Evolutionary conservation across 2,113 vertebrate genomes (phyloP), one percentile per base, ranked within the genome.

Genomic region (Indicator maculatus): DNA sequence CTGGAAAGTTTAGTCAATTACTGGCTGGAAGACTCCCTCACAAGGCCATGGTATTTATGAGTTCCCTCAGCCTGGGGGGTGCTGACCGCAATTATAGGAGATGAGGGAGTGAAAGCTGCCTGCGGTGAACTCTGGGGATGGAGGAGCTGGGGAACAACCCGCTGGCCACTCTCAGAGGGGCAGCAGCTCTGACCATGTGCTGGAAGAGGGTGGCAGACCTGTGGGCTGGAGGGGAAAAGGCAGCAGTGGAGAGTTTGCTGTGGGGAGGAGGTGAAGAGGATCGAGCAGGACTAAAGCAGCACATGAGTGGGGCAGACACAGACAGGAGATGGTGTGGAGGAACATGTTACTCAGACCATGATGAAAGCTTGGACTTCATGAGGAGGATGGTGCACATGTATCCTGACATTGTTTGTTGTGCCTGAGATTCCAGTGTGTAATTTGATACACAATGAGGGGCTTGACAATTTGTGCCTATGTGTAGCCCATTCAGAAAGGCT

Each of bases 1-100:
- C 97, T 98, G 97, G 96, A 97, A 97, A 97, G 96, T 89, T 96
- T 88, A 96, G 97, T 95, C 97, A 98, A 98, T 98, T 98, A 98
- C 97, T 95, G 91, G 91, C 97, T 97, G 96, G 97, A 96, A 96
- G 95, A 96, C 98, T 98, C 98, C 98, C 97, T 96, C 97, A 89
- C 97, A 96, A 96, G 91, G 86, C 95, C 6, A 5, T 15, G 80
- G 95, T 96, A 96, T 97, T 96, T 97, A 96, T 31, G 95, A 96
- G 88, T 72, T 95, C 76, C 72, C 83, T 80, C 89, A 77, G 88
- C 52, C 61, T 4, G 59, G 79, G 93, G 94, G 80, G 86, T 92
- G 91, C 83, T 9, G 88, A 93, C 94, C 45, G 83, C 88, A 94
- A 84, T 96, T 96, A 93, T 39, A 95, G 73, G 73, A 96, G 66